A percentile compares a stretch with the other conserved stretches of the same genome.
Evolutionary conservation across 2,888 invertebrate genomes (phyloP).

Genomic region (Lissocephala sabroskyi): DNA sequence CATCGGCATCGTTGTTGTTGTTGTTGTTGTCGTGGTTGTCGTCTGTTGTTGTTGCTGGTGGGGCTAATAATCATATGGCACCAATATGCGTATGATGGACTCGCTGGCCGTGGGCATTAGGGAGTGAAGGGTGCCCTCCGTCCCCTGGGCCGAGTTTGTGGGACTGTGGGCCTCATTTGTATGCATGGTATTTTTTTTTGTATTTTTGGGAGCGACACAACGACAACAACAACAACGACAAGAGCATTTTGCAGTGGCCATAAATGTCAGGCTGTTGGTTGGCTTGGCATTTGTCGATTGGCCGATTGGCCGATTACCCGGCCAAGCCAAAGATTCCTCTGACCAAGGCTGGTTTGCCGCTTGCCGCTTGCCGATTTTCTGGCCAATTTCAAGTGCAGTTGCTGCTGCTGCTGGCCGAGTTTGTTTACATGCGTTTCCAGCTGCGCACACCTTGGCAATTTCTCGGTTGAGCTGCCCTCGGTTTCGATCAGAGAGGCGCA

Average conservation of each 20-base stretch:
- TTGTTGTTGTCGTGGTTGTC: constrained; percentile 13
- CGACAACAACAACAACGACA: constrained; percentile 2
- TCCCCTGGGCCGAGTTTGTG: background rate
- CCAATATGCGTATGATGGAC: constrained; percentile 49
- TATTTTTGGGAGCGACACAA: constrained; percentile 1
- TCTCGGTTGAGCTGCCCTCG: constrained; percentile 47
- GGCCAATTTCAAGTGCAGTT: constrained; percentile 43
- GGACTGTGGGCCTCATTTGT: constrained; percentile 19
- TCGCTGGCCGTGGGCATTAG: background rate
- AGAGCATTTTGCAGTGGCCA: constrained; percentile 8
- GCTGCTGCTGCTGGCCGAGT: background rate
- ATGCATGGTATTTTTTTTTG: constrained; percentile 4
- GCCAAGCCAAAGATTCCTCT: no score
- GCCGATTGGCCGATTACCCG: background rate
- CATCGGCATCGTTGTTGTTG: constrained; percentile 31
- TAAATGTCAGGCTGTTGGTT: constrained; percentile 48
- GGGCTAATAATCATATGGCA: constrained; percentile 56
- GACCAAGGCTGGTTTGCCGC: constrained; percentile 11
- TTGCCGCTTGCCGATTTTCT: constrained; percentile 38
- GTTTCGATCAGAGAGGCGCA: constrained; percentile 32
- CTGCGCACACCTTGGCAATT: constrained; percentile 36
- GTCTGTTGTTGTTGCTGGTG: constrained; percentile 21
- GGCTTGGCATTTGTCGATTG: constrained; percentile 37
- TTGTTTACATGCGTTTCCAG: constrained; percentile 10
- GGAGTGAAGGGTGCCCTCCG: background rate